These are phyloP conservation scores for Anastrepha obliqua DNA, from an alignment of 1,140 invertebrate genomes.

Conservation along the genomic window DNA sequence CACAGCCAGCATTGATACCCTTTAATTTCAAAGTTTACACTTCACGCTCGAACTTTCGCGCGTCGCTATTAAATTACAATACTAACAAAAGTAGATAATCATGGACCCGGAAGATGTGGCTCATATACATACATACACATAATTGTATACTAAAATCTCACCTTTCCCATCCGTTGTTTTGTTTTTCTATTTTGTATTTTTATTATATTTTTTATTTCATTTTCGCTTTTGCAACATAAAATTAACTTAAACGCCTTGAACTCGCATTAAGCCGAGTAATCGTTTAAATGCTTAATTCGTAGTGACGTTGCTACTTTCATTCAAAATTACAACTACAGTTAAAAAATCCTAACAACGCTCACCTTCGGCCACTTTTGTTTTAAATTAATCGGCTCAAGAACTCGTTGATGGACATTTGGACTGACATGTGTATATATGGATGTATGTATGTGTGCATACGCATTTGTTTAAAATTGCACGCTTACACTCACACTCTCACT, in stretches of 20 bases:
- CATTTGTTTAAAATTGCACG: background rate
- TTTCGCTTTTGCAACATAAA: background rate
- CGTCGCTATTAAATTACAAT: background rate
- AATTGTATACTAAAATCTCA: background rate
- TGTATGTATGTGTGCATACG: background rate
- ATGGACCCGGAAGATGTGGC: background rate
- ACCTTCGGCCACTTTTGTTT: constrained; percentile 20
- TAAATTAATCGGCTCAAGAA: constrained; percentile 4
- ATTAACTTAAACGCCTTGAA: constrained; percentile 26
- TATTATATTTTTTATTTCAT: background rate
- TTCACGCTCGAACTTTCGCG: background rate
- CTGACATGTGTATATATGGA: background rate
- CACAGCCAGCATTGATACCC: background rate
- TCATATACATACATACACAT: too few relatives aligned
- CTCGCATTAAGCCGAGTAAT: constrained; percentile 24
- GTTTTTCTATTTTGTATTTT: background rate
- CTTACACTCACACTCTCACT: background rate
- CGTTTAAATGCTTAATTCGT: constrained; percentile 23
- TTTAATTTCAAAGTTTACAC: background rate
- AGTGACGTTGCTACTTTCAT: constrained; percentile 22
- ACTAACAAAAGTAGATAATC: background rate
- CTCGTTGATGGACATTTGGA: constrained; percentile 40
- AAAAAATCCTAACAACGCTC: background rate
- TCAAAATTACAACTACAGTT: background rate
- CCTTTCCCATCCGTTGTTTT: background rate